phyloP scores from a whole-genome alignment of 2,797 vertebrate genomes.

The Liparis tanakae region DNA sequence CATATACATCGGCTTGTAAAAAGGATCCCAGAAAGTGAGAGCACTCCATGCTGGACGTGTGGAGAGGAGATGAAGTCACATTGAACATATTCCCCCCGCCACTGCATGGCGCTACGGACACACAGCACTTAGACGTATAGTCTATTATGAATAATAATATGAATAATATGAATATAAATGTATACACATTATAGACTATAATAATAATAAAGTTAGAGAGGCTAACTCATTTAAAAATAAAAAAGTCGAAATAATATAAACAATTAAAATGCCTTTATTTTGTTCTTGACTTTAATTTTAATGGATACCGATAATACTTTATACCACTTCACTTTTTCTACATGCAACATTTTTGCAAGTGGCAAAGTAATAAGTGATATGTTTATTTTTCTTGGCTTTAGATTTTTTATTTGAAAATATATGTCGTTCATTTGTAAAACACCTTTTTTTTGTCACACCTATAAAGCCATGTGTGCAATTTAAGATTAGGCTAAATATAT shows the following conservation, averaged over 20 bases:
- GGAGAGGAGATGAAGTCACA: conserved; percentile 12
- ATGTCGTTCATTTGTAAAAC: background rate
- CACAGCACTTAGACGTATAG: background rate
- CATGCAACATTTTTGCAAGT: background rate
- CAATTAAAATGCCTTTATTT: background rate
- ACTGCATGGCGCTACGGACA: conserved; percentile 80
- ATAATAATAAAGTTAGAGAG: background rate
- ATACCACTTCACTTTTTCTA: background rate
- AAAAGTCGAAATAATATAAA: background rate
- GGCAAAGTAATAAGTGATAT: background rate
- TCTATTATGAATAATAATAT: background rate
- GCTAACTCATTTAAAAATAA: background rate
- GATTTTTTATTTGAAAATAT: background rate
- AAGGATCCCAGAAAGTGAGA: conserved; percentile 18
- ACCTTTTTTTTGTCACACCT: background rate
- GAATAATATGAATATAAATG: background rate
- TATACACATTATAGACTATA: background rate
- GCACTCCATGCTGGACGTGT: conserved; percentile 18
- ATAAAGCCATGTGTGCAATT: background rate
- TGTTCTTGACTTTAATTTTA: background rate
- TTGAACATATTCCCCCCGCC: conserved; percentile 50
- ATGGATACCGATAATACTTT: background rate
- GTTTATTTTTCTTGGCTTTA: background rate
- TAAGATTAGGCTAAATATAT: background rate
- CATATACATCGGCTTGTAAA: background rate